These are phyloP conservation scores for Alitta virens DNA, from an alignment of 2,888 invertebrate genomes.

Conservation along the genomic window DNA sequence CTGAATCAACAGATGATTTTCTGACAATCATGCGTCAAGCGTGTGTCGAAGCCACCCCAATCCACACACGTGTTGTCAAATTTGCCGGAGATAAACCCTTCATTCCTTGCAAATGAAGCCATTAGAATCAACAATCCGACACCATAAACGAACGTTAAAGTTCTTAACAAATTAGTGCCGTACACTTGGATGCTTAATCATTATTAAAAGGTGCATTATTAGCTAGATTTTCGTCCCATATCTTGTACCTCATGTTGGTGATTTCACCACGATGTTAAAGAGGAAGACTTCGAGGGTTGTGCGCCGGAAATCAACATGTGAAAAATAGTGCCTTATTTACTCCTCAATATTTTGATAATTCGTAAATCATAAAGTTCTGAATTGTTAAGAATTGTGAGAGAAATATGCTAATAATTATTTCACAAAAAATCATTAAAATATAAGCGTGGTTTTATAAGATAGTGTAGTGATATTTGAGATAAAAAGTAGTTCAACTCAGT, in stretches of 20 bases:
- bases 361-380: no score
- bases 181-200: not conserved
- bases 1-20: no score
- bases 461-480: no score
- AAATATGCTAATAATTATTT: no score
- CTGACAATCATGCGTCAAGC: no score
- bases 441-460: no score
- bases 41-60: no score
- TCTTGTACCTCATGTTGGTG: conserved; percentile 13
- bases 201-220: not conserved
- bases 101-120: not conserved
- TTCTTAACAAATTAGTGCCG: not conserved
- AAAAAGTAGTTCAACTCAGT: no score
- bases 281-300: not conserved
- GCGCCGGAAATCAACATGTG: not conserved
- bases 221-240: not conserved
- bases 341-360: not conserved
- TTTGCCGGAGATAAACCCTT: not conserved
- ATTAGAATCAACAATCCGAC: no score
- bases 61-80: no score
- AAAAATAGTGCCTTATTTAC: not conserved
- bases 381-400: no score
- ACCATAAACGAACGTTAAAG: not conserved
- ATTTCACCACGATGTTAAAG: conserved; percentile 18
- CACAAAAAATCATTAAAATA: no score